Evolutionary conservation across 2,797 vertebrate species (phyloP).

Genomic region (Lithobates pipiens): DNA sequence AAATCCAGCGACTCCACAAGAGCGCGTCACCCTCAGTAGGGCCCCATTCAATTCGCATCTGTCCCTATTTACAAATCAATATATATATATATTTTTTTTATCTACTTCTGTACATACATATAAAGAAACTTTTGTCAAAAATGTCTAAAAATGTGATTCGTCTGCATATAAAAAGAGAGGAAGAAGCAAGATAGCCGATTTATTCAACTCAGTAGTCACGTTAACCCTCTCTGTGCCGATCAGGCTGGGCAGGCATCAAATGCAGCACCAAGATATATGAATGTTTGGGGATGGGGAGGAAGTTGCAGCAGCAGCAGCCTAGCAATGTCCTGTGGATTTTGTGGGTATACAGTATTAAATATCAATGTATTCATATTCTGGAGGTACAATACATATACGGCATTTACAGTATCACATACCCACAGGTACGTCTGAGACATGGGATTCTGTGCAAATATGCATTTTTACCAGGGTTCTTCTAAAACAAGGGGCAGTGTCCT

Average conservation of each 20-base stretch:
- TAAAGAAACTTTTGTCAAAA: conserved; percentile 56
- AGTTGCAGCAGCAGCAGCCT: background rate
- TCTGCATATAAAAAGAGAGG: conserved; percentile 54
- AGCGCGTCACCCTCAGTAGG: background rate
- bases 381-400: background rate
- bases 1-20: conserved; percentile 22
- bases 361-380: background rate
- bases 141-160: conserved; percentile 52
- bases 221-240: conserved; percentile 21
- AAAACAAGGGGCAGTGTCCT: background rate
- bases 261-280: conserved; percentile 34
- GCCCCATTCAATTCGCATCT: conserved; percentile 6
- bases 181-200: conserved; percentile 20
- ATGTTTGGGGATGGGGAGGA: background rate
- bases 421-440: background rate
- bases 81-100: conserved; percentile 45
- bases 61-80: conserved; percentile 57
- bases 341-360: background rate
- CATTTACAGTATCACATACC: background rate
- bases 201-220: background rate
- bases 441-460: conserved; percentile 22
- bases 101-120: conserved; percentile 58
- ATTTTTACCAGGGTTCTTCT: background rate
- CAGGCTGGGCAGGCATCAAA: conserved; percentile 20
- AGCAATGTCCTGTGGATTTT: background rate